Base-by-base conservation (phyloP, 2,888 invertebrate species). In the Malthinus flaveolus region DNA sequence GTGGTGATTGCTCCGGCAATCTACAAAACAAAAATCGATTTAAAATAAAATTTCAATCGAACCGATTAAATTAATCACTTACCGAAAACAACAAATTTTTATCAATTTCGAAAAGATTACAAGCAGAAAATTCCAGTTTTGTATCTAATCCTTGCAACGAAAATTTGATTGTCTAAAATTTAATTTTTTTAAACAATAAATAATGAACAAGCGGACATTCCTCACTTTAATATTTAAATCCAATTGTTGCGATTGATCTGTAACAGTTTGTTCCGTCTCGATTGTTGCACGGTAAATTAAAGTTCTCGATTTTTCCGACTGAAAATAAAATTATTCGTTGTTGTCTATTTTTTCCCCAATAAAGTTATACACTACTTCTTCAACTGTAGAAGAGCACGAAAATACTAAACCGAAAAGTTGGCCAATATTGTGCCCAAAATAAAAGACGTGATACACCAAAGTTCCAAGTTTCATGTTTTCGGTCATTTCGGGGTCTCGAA, bases 1-100 rank as follows among this genome's bases (percentile, higher is more conserved):
- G 39, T 42, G 15, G 39, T 12, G 15, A 42, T 42, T n/a, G 39
- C 39, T n/a, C 39, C 39, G 9, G 11, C 39, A 42, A 42, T 42
- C 39, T 42, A 15, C 10, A 42, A 42, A 7, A 1, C 8, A 23
- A 42, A 6, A 15, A 12, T 37, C 13, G 3, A 12, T 5, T 13
- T 42, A n/a, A n/a, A n/a, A 39, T n/a, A n/a, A 42, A 15, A 5
- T 7, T 23, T 23, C 23, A 2, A 23, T 23, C 23, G 5, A 2
- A 23, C 2, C 2, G 23, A 23, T 23, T 2, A 3, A 23, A 5
- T 5, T 3, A 23, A 23, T 2, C 23, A n/a, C 5, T 15, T 42
- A 42, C 39, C 8, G 39, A 42, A 42, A 42, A 42, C 5, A 42
- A 5, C 6, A 42, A 23, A 42, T 12, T 23, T n/a, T 42, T 42